Evolutionary conservation across 1,140 invertebrate genomes (phyloP).

Genomic region (Sitodiplosis mosellana): DNA sequence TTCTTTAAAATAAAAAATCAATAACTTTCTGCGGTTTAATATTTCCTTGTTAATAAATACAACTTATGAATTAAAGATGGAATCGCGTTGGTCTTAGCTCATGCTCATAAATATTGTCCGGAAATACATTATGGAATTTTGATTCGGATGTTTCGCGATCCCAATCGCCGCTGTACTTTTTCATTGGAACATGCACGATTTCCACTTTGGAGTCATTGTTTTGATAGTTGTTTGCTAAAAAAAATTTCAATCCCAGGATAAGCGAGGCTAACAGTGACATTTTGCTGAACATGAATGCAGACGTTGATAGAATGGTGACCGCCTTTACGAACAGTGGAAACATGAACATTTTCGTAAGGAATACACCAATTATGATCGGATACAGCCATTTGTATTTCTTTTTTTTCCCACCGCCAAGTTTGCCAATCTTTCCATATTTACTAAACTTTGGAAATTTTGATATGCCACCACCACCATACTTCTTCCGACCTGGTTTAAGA

Average conservation of each 20-base stretch:
- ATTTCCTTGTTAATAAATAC: too few relatives aligned
- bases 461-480: too few relatives aligned
- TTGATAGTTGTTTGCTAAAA: slow-evolving; percentile 7
- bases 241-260: slow-evolving; percentile 25
- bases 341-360: slow-evolving; percentile 39
- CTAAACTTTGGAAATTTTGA: too few relatives aligned
- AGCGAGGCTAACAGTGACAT: slow-evolving; percentile 27
- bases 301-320: slow-evolving; percentile 37
- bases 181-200: slow-evolving; percentile 15
- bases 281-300: slow-evolving; percentile 35
- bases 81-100: too few relatives aligned
- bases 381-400: slow-evolving; percentile 6
- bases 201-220: slow-evolving; percentile 5
- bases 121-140: too few relatives aligned
- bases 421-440: too few relatives aligned
- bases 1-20: too few relatives aligned
- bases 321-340: slow-evolving; percentile 41
- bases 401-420: too few relatives aligned
- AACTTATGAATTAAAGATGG: too few relatives aligned
- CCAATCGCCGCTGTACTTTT: slow-evolving; percentile 3
- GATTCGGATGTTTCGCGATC: slow-evolving; percentile 1
- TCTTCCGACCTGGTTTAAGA: too few relatives aligned
- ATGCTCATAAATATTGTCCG: too few relatives aligned
- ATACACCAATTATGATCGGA: slow-evolving; percentile 36
- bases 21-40: too few relatives aligned